Conservation (phyloP, 1,140 invertebrate genomes). For the Zaprionus nigranus region DNA sequence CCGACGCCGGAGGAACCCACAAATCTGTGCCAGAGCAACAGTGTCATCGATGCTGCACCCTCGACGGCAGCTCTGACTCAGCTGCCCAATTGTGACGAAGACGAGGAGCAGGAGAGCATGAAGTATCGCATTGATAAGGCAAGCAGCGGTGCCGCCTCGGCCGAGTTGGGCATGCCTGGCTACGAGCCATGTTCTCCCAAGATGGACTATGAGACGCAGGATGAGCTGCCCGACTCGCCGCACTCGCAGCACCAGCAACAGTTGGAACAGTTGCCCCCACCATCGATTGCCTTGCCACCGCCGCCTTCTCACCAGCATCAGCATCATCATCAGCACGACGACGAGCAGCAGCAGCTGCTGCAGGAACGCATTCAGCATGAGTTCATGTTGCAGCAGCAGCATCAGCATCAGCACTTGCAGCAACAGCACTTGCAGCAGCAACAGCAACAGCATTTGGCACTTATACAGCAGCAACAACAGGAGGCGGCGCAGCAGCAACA, state of each 20-base stretch:
- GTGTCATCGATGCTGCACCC: conserved; percentile 44
- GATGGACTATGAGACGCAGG: conserved; percentile 75
- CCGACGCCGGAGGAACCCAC: conserved; percentile 70
- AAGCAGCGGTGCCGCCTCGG: conserved; percentile 64
- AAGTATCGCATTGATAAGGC: conserved; percentile 69
- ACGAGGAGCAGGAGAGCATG: conserved; percentile 67
- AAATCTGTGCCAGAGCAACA: conserved; percentile 66
- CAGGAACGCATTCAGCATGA: conserved; percentile 77
- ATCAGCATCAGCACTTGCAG: conserved; percentile 72
- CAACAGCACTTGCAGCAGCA: conserved; percentile 71
- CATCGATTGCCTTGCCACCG: conserved; percentile 41
- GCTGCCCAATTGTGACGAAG: conserved; percentile 46
- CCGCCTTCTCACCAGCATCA: conserved; percentile 56
- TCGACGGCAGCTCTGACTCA: conserved; percentile 42
- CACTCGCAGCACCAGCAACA: conserved; percentile 63
- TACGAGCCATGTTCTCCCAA: conserved; percentile 69
- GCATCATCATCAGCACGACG: conserved; percentile 53
- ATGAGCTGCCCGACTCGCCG: conserved; percentile 66
- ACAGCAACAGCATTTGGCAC: conserved; percentile 63
- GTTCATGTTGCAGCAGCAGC: conserved; percentile 73
- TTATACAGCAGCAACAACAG: conserved; percentile 69
- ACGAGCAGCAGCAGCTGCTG: conserved; percentile 59
- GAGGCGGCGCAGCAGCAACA: conserved; percentile 59
- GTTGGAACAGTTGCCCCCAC: conserved; percentile 33
- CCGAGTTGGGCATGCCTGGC: conserved; percentile 63